These are phyloP conservation scores for Sialis fuliginosa DNA, from an alignment of 2,888 invertebrate species.

Conservation along the genomic window DNA sequence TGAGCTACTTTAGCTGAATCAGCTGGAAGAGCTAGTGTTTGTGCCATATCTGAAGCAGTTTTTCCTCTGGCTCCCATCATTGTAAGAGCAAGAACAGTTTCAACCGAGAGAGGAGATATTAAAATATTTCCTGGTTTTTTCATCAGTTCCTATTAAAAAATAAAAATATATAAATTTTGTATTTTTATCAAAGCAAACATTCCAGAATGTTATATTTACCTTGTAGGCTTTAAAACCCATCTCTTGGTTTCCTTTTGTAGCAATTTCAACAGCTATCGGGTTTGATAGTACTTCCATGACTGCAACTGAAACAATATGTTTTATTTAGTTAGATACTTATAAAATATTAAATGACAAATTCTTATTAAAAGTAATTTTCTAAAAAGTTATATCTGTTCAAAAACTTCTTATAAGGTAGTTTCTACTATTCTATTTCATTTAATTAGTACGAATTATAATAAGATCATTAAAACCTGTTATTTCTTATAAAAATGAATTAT, in stretches of 20 bases:
- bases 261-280: not conserved
- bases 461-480: too few species aligned
- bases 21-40: constrained; percentile 10
- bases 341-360: too few species aligned
- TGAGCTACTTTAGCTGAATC: constrained; percentile 6
- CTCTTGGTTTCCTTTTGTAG: not conserved
- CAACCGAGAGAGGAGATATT: constrained; percentile 19
- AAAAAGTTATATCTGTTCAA: too few species aligned
- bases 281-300: too few species aligned
- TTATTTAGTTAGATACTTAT: too few species aligned
- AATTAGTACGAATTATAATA: too few species aligned
- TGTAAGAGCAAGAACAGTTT: constrained; percentile 18
- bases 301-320: too few species aligned
- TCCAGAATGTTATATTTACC: not conserved
- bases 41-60: constrained; percentile 15
- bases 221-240: not conserved
- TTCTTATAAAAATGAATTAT: too few species aligned
- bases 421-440: too few species aligned
- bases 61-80: constrained; percentile 17
- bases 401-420: too few species aligned
- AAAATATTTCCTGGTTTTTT: constrained; percentile 15
- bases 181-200: not conserved
- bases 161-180: not conserved
- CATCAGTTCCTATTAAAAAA: constrained; percentile 12
- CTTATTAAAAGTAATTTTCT: too few species aligned